Percentiles rank a stretch among this genome's conserved stretches.
Evolutionary conservation across 2,888 invertebrate species (phyloP).

Genomic region (Pristionchus maxplancki): DNA sequence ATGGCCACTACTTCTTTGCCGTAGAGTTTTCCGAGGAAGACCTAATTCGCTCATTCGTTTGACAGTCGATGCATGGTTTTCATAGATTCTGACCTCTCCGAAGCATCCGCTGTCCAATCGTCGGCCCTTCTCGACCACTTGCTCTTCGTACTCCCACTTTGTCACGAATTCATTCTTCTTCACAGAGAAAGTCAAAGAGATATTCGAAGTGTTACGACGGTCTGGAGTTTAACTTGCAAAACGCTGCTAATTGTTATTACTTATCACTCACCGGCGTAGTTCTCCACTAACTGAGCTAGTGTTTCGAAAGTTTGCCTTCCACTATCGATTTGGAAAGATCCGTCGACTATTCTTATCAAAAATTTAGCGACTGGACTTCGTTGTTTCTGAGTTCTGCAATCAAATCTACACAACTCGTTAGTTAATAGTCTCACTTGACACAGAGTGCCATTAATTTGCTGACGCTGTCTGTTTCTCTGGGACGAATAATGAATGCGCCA

Average conservation of each 20-base stretch:
- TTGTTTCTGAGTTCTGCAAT: background rate
- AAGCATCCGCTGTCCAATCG: background rate
- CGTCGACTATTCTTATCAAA: background rate
- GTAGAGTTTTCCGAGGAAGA: background rate
- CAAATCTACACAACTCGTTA: background rate
- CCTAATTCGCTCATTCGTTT: no score
- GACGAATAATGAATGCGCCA: background rate
- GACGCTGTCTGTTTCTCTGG: background rate
- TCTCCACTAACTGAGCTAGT: background rate
- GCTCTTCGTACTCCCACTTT: background rate
- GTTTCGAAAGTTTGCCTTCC: background rate
- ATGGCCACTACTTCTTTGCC: background rate
- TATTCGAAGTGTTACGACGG: background rate
- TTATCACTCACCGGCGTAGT: no score
- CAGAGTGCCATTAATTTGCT: background rate
- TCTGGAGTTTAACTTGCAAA: background rate
- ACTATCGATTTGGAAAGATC: background rate
- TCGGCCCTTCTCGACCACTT: background rate
- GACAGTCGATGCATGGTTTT: no score
- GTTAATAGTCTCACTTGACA: background rate
- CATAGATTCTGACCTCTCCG: background rate
- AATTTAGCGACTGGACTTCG: background rate
- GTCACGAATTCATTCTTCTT: background rate
- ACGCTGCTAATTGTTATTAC: no score
- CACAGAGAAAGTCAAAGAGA: background rate